phyloP scores from a whole-genome alignment of 2,888 invertebrate genomes.

The Dermolepida albohirtum region DNA sequence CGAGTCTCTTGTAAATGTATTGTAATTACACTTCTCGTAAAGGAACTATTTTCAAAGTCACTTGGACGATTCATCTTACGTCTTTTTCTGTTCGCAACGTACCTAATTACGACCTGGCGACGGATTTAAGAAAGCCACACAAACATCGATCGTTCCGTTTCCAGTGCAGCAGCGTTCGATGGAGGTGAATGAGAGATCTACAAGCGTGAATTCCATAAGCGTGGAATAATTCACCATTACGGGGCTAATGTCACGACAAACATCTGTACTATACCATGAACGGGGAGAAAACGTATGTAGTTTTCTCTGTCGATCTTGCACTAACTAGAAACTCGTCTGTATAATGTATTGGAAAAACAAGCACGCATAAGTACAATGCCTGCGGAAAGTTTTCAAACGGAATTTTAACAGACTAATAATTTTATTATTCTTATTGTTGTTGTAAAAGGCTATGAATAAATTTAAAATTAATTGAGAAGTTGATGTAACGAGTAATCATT shows the following conservation, averaged over 20 bases:
- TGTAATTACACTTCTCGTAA: too few relatives aligned
- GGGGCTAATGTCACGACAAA: slow-evolving; percentile 30
- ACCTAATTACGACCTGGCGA: slow-evolving; percentile 13
- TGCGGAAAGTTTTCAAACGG: slow-evolving; percentile 9
- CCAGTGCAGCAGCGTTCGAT: neutral
- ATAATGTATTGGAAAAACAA: slow-evolving; percentile 1
- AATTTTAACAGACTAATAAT: too few relatives aligned
- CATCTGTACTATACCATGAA: slow-evolving; percentile 25
- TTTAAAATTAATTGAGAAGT: too few relatives aligned
- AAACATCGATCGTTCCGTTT: slow-evolving; percentile 5
- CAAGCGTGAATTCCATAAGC: slow-evolving; percentile 26
- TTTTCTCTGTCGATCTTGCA: slow-evolving; percentile 20
- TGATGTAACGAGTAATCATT: too few relatives aligned
- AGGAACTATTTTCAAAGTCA: too few relatives aligned
- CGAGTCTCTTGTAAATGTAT: too few relatives aligned
- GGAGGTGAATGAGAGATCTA: slow-evolving; percentile 29
- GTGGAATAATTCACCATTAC: slow-evolving; percentile 38
- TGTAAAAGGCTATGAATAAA: too few relatives aligned
- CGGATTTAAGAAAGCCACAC: slow-evolving; percentile 27
- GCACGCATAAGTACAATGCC: neutral
- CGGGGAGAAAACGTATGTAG: slow-evolving; percentile 19
- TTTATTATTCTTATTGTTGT: too few relatives aligned
- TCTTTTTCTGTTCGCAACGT: slow-evolving; percentile 7
- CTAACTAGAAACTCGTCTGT: neutral
- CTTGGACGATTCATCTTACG: too few relatives aligned